Conservation (phyloP, 2,113 vertebrate species). For the Phalacrocorax carbo region DNA sequence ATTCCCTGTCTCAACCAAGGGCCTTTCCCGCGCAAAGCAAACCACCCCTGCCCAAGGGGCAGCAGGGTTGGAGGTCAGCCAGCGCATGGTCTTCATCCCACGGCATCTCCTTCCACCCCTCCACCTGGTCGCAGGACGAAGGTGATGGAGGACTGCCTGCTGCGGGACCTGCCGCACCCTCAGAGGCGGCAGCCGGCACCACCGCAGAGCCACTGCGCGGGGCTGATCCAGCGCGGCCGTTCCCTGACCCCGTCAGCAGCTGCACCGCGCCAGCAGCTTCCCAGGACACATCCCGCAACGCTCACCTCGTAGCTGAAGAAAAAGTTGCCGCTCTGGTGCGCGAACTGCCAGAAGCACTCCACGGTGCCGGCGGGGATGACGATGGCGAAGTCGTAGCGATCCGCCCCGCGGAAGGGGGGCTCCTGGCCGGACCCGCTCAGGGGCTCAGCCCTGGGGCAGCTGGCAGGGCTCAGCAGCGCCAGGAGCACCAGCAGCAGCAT, state of each 20-base stretch:
- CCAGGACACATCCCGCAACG: fast-evolving
- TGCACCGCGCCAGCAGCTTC: fast-evolving
- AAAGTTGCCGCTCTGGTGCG: slow-evolving; percentile 81
- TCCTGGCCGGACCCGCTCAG: slow-evolving; percentile 61
- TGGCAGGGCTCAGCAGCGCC: background rate
- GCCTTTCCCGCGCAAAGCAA: background rate
- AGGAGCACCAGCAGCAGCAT: slow-evolving; percentile 15
- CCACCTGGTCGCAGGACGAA: background rate
- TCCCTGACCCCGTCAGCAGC: fast-evolving
- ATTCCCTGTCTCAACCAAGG: background rate
- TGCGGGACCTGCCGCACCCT: background rate
- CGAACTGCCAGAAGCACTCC: slow-evolving; percentile 94
- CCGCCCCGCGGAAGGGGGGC: slow-evolving; percentile 75
- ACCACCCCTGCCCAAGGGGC: fast-evolving
- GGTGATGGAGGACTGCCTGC: fast-evolving
- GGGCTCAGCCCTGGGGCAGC: slow-evolving; percentile 65
- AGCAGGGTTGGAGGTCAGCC: background rate
- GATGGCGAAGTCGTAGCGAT: slow-evolving; percentile 88
- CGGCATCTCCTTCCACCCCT: fast-evolving
- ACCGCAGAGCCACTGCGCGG: fast-evolving
- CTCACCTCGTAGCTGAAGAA: slow-evolving; percentile 91
- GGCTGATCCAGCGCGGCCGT: background rate
- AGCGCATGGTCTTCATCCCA: fast-evolving
- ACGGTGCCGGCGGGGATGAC: slow-evolving; percentile 66
- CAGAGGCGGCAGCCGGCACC: fast-evolving